phyloP scores from a whole-genome alignment of 1,140 invertebrate species.

The Eupristina koningsbergeri region DNA sequence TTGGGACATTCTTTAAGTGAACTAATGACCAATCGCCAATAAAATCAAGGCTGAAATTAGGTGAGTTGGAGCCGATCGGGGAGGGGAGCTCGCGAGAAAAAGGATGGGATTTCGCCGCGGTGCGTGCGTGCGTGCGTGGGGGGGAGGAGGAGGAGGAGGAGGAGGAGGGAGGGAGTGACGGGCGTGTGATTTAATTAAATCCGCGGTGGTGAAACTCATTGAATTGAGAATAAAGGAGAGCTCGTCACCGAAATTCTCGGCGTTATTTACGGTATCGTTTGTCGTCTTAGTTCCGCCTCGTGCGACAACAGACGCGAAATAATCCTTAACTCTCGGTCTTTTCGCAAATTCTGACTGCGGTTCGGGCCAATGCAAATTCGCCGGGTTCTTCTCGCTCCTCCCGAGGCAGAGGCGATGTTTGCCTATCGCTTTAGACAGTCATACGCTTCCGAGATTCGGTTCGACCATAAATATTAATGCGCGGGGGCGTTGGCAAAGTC shows the following conservation, averaged over 20 bases:
- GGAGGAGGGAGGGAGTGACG: no score
- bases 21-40: no score
- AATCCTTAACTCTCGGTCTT: constrained; percentile 59
- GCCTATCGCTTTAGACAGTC: constrained; percentile 65
- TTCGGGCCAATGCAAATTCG: constrained; percentile 61
- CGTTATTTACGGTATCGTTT: constrained; percentile 58
- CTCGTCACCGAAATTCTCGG: constrained; percentile 29
- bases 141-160: no score
- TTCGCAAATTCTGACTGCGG: constrained; percentile 27
- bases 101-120: no score
- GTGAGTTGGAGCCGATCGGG: no score
- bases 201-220: background rate
- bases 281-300: constrained; percentile 56
- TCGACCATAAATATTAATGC: constrained; percentile 69
- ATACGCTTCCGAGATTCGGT: constrained; percentile 65
- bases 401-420: constrained; percentile 58
- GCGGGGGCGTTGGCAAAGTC: constrained; percentile 30
- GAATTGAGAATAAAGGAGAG: constrained; percentile 25
- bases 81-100: no score
- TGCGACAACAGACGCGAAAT: constrained; percentile 24
- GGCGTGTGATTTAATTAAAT: constrained; percentile 2
- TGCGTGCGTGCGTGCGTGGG: no score
- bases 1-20: background rate
- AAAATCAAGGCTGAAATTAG: no score
- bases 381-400: constrained; percentile 46